phyloP scores from a whole-genome alignment of 2,888 invertebrate genomes.

The Uropetala carovei region DNA sequence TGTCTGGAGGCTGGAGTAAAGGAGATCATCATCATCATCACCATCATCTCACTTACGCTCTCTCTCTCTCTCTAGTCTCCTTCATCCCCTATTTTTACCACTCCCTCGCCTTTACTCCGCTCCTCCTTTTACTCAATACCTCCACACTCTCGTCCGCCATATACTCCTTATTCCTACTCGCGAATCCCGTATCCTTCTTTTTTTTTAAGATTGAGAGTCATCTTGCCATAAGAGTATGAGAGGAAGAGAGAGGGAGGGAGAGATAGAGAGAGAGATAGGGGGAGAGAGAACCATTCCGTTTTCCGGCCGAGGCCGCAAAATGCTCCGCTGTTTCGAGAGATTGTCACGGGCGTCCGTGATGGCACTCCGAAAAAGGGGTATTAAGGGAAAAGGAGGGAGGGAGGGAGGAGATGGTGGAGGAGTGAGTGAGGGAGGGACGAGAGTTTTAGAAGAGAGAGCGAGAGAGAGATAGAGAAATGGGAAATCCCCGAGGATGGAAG shows the following conservation, averaged over 20 bases:
- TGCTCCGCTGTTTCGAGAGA: slow-evolving; percentile 50
- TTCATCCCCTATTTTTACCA: too few relatives aligned
- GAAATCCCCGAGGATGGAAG: background rate
- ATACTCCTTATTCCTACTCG: too few relatives aligned
- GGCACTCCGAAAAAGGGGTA: slow-evolving; percentile 53
- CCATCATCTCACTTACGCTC: background rate
- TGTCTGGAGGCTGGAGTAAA: background rate
- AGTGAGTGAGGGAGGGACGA: background rate
- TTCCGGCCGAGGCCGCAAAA: slow-evolving; percentile 27
- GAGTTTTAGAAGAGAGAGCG: background rate
- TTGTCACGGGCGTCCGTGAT: slow-evolving; percentile 60
- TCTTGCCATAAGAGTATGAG: background rate
- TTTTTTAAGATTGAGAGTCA: slow-evolving; percentile 24
- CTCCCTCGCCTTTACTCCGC: background rate
- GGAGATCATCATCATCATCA: background rate
- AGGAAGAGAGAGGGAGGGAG: background rate
- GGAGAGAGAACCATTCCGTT: background rate
- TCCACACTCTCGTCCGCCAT: background rate
- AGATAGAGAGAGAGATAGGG: background rate
- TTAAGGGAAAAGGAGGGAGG: background rate
- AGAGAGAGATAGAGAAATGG: background rate
- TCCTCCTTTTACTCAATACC: background rate
- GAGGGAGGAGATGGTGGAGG: background rate
- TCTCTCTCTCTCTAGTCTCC: background rate
- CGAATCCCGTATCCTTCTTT: background rate